Percentiles rank a stretch among this genome's conserved stretches.
Conservation (phyloP, 2,888 invertebrate genomes). For the Agrotis puta region DNA sequence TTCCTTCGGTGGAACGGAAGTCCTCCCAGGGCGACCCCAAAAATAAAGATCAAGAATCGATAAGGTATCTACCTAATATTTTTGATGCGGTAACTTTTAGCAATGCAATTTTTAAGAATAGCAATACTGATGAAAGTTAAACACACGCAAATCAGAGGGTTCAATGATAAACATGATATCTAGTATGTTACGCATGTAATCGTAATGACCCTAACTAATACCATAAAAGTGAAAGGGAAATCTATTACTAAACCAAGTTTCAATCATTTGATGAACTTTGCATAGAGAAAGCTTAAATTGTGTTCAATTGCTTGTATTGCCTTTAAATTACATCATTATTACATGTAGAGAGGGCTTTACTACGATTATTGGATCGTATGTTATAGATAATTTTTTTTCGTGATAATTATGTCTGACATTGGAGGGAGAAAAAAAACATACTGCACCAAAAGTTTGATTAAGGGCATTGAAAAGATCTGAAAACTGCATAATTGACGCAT, state of each 20-base stretch:
- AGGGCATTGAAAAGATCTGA: too few relatives aligned
- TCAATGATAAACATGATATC: not conserved
- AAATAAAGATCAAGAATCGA: too few relatives aligned
- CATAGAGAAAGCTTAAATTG: slow-evolving; percentile 49
- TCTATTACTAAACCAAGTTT: slow-evolving; percentile 18
- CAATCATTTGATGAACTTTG: slow-evolving; percentile 47
- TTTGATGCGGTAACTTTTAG: too few relatives aligned
- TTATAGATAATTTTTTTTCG: too few relatives aligned
- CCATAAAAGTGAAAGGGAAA: slow-evolving; percentile 52
- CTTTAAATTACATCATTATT: slow-evolving; percentile 7
- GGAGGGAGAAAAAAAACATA: too few relatives aligned
- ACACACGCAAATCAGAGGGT: not conserved
- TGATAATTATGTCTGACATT: too few relatives aligned
- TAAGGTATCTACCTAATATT: too few relatives aligned
- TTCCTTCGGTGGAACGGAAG: too few relatives aligned
- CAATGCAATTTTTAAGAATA: too few relatives aligned
- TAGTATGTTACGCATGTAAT: slow-evolving; percentile 7
- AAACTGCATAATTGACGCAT: too few relatives aligned
- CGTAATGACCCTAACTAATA: slow-evolving; percentile 40
- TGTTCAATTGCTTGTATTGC: slow-evolving; percentile 16
- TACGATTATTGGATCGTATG: not conserved
- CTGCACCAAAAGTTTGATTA: too few relatives aligned
- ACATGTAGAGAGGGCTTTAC: not conserved
- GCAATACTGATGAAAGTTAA: slow-evolving; percentile 9
- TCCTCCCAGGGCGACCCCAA: too few relatives aligned